Conservation (phyloP, 2,113 vertebrate species). For the Pundamilia nyererei region DNA sequence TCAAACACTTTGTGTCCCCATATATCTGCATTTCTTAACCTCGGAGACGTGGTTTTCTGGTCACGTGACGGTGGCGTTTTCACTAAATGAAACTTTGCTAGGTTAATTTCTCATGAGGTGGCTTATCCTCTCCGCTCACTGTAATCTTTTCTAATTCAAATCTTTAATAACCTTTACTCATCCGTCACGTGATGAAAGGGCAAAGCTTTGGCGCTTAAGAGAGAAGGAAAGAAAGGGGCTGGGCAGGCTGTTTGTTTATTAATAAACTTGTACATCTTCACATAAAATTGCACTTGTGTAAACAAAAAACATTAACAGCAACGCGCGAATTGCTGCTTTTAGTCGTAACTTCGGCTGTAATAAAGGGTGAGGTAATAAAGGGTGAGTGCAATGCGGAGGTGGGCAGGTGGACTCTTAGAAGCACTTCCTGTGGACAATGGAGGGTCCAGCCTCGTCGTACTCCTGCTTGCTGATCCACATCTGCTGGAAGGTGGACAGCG, state of each 20-base stretch:
- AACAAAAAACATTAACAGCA: constrained; percentile 80
- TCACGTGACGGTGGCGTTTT: constrained; percentile 38
- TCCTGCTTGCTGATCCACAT: constrained; percentile 98
- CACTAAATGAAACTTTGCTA: constrained; percentile 35
- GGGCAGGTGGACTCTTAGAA: constrained; percentile 70
- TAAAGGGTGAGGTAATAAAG: background rate
- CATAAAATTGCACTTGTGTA: constrained; percentile 78
- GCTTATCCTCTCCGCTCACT: constrained; percentile 49
- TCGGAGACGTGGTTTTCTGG: background rate
- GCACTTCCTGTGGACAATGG: constrained; percentile 93
- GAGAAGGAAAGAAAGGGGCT: background rate
- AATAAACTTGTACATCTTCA: constrained; percentile 89
- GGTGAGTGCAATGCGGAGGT: background rate
- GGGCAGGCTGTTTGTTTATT: constrained; percentile 70
- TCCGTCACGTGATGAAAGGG: constrained; percentile 25
- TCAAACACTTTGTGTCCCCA: background rate
- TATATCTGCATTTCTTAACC: background rate
- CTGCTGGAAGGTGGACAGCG: constrained; percentile 95
- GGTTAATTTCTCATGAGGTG: constrained; percentile 46
- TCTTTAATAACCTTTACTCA: constrained; percentile 52
- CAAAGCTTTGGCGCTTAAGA: background rate
- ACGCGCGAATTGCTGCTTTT: constrained; percentile 54
- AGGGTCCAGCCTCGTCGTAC: constrained; percentile 89
- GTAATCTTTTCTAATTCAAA: constrained; percentile 62
- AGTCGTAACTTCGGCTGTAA: constrained; percentile 36